phyloP scores from a whole-genome alignment of 2,113 vertebrate species.

The Pomatostomus ruficeps region DNA sequence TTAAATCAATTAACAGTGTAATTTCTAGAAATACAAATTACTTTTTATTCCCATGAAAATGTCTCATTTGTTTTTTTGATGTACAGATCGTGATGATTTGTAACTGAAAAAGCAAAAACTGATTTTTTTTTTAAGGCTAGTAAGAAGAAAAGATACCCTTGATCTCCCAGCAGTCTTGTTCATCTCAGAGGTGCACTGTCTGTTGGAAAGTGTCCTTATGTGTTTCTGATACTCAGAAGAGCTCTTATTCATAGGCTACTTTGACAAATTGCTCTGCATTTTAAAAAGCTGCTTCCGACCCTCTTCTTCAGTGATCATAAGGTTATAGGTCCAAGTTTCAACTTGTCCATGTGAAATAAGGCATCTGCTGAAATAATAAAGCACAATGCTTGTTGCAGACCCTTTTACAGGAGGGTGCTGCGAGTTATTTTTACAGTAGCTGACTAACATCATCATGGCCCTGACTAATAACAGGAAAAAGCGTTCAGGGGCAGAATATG shows the following conservation, averaged over 20 bases:
- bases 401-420: not conserved
- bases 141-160: not conserved
- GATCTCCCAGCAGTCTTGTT: not conserved
- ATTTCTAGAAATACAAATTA: not conserved
- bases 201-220: not conserved
- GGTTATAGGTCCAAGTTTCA: not conserved
- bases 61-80: not conserved
- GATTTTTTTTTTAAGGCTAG: not conserved
- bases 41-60: not conserved
- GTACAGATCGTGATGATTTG: not conserved
- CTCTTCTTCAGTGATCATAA: not conserved
- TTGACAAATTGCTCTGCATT: not conserved
- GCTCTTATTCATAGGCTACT: not conserved
- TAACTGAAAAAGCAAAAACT: not conserved
- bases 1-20: not conserved
- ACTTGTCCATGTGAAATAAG: not conserved
- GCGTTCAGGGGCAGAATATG: not conserved
- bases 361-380: not conserved
- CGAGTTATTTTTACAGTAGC: not conserved
- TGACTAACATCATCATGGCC: not conserved
- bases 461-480: not conserved
- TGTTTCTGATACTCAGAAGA: not conserved
- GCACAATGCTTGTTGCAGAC: not conserved
- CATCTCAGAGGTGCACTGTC: not conserved
- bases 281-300: not conserved